Evolutionary conservation across 2,113 vertebrate genomes (phyloP).

Genomic region (Semicossyphus pulcher): DNA sequence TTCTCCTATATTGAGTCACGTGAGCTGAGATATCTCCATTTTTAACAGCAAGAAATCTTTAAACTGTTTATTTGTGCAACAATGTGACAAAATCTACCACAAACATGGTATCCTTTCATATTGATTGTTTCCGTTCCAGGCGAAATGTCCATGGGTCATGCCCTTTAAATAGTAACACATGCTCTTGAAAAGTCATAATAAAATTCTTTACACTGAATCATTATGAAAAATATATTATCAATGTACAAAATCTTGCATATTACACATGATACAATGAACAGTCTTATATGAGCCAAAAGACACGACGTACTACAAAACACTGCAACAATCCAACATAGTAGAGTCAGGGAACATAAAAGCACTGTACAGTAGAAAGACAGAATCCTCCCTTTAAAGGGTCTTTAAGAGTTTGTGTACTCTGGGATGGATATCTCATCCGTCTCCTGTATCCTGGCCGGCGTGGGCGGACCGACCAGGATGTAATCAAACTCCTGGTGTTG

Average conservation of each 20-base stretch:
- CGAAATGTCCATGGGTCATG: constrained; percentile 66
- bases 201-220: constrained; percentile 78
- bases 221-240: constrained; percentile 86
- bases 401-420: constrained; percentile 88
- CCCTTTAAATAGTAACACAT: constrained; percentile 80
- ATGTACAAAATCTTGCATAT: constrained; percentile 86
- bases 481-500: constrained; percentile 93
- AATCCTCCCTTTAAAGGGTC: constrained; percentile 14
- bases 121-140: constrained; percentile 72
- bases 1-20: constrained; percentile 18
- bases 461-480: constrained; percentile 89
- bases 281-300: constrained; percentile 77
- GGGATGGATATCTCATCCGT: constrained; percentile 91
- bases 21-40: neutral
- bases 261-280: constrained; percentile 82
- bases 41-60: constrained; percentile 46
- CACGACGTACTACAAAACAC: constrained; percentile 78
- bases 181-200: constrained; percentile 79
- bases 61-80: constrained; percentile 83
- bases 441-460: constrained; percentile 90
- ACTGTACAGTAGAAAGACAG: constrained; percentile 72
- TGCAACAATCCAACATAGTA: constrained; percentile 64
- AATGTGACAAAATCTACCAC: constrained; percentile 81
- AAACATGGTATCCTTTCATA: constrained; percentile 73
- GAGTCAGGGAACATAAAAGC: constrained; percentile 61